Conservation (phyloP, 2,888 invertebrate species). For the Eupithecia tripunctaria region DNA sequence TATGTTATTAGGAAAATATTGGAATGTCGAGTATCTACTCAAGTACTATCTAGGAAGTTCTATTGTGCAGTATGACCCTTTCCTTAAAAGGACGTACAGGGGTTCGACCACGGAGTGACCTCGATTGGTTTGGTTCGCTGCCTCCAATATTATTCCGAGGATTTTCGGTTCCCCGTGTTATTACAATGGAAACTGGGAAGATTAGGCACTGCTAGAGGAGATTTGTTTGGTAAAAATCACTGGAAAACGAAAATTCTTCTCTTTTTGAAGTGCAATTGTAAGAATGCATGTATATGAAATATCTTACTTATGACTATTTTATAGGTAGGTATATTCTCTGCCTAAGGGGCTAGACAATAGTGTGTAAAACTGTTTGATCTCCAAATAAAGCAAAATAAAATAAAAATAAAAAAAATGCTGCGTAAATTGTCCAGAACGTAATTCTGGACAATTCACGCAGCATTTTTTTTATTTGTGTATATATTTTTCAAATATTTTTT, state of each 20-base stretch:
- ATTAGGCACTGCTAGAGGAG: neutral
- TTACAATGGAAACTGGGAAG: conserved; percentile 18
- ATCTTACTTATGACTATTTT: too few relatives aligned
- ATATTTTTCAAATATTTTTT: too few relatives aligned
- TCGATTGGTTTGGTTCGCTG: conserved; percentile 31
- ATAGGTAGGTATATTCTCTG: too few relatives aligned
- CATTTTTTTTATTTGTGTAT: too few relatives aligned
- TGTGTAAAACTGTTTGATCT: too few relatives aligned
- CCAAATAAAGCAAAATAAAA: too few relatives aligned
- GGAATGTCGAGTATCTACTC: conserved; percentile 6
- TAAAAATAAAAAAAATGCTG: too few relatives aligned
- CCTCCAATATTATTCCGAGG: conserved; percentile 24
- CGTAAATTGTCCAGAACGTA: too few relatives aligned
- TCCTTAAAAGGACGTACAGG: conserved; percentile 43
- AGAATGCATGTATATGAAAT: too few relatives aligned
- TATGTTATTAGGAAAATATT: conserved; percentile 15
- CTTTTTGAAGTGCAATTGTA: neutral
- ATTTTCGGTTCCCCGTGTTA: conserved; percentile 21
- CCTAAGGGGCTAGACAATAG: too few relatives aligned
- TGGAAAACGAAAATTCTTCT: neutral
- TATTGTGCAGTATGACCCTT: conserved; percentile 32
- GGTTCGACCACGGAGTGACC: conserved; percentile 37
- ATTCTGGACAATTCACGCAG: too few relatives aligned
- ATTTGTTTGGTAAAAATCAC: neutral
- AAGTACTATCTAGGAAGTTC: conserved; percentile 5